These are phyloP conservation scores for Mixornis gularis DNA, from an alignment of 2,113 vertebrate species.

Conservation along the genomic window DNA sequence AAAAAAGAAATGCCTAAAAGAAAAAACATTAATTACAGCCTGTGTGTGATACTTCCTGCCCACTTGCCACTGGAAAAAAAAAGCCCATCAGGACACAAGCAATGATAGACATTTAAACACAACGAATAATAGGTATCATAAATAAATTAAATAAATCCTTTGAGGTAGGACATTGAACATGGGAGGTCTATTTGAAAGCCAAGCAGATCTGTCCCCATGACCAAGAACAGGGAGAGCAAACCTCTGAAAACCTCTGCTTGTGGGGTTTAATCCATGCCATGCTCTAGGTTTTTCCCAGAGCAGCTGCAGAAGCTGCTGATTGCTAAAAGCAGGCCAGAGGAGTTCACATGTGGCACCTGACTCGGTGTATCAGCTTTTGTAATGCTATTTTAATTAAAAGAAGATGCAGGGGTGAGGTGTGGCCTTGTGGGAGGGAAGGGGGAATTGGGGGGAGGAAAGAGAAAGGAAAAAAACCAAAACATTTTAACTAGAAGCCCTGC, in stretches of 20 bases:
- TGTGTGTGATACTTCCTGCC: not conserved
- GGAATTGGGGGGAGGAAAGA: not conserved
- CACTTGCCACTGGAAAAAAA: not conserved
- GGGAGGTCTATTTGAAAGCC: not conserved
- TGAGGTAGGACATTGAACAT: not conserved
- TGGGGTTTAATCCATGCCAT: not conserved
- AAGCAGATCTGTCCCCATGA: not conserved
- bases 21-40: not conserved
- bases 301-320: not conserved
- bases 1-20: not conserved
- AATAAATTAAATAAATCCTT: not conserved
- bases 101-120: not conserved
- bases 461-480: not conserved
- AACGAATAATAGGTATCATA: not conserved
- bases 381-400: slow-evolving; percentile 12
- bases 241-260: not conserved
- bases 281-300: not conserved
- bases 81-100: not conserved
- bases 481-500: slow-evolving; percentile 31
- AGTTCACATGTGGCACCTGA: not conserved
- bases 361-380: not conserved
- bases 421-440: not conserved
- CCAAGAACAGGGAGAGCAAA: not conserved
- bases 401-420: not conserved
- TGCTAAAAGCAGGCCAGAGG: not conserved